phyloP scores from a whole-genome alignment of 2,113 vertebrate genomes.

The Microtus pennsylvanicus region DNA sequence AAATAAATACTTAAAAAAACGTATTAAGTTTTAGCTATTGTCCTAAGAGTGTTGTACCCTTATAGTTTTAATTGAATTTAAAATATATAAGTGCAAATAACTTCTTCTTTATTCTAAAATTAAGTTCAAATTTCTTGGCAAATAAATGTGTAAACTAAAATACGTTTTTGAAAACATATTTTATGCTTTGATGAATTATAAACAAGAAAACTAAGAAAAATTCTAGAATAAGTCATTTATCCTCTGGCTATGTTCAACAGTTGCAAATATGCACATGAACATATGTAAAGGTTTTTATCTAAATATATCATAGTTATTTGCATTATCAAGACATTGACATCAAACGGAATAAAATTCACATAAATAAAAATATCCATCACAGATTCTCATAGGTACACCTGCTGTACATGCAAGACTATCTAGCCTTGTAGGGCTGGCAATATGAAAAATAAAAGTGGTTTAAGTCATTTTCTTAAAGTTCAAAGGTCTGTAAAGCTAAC shows the following conservation, averaged over 20 bases:
- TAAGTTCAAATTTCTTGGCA: slow-evolving; percentile 32
- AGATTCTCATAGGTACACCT: slow-evolving; percentile 42
- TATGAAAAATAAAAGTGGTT: neutral
- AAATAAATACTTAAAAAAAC: slow-evolving; percentile 39
- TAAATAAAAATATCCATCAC: neutral
- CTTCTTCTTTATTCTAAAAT: slow-evolving; percentile 7
- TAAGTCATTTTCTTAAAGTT: slow-evolving; percentile 56
- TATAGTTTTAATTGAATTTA: neutral
- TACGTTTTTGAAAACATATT: neutral
- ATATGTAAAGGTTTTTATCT: neutral
- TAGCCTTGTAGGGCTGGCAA: neutral
- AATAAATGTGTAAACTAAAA: neutral
- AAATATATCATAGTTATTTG: neutral
- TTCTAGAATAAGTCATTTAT: slow-evolving; percentile 14
- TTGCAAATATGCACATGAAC: neutral
- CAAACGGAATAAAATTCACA: neutral
- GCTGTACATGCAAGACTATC: slow-evolving; percentile 12
- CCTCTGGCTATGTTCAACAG: neutral
- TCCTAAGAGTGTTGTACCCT: neutral
- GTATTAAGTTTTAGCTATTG: slow-evolving; percentile 26
- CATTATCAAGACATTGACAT: neutral
- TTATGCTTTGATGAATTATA: neutral
- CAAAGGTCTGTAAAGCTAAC: slow-evolving; percentile 21
- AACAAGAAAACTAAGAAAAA: slow-evolving; percentile 41
- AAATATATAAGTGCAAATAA: slow-evolving; percentile 46